phyloP scores from a whole-genome alignment of 2,113 vertebrate species.

The Proterorhinus semilunaris region DNA sequence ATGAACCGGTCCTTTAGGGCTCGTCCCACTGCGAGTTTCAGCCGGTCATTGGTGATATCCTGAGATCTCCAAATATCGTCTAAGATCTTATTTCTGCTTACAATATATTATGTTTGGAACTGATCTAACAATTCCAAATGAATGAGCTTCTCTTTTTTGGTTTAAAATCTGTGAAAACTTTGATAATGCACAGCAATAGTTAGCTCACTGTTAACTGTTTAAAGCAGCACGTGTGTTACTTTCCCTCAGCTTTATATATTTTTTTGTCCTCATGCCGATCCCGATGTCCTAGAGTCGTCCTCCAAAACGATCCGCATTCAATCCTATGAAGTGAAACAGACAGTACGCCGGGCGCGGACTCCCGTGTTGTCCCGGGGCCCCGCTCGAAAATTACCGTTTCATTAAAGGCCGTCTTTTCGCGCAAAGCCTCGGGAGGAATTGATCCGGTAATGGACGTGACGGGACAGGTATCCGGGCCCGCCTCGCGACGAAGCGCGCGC shows the following conservation, averaged over 20 bases:
- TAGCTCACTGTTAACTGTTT: too few relatives aligned
- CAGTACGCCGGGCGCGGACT: slow-evolving; percentile 19
- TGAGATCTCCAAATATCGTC: too few relatives aligned
- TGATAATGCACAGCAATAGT: too few relatives aligned
- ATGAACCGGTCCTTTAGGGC: too few relatives aligned
- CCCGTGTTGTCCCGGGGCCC: slow-evolving; percentile 27
- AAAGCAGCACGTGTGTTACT: neutral
- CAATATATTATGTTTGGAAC: too few relatives aligned
- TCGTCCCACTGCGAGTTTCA: too few relatives aligned
- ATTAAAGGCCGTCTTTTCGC: slow-evolving; percentile 51
- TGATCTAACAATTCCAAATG: too few relatives aligned
- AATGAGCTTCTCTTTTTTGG: too few relatives aligned
- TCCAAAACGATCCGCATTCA: neutral
- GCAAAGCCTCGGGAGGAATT: slow-evolving; percentile 50
- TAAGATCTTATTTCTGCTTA: too few relatives aligned
- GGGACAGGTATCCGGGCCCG: slow-evolving; percentile 52
- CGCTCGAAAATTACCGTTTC: slow-evolving; percentile 46
- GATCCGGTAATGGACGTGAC: slow-evolving; percentile 52
- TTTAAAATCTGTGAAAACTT: too few relatives aligned
- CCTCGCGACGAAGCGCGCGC: slow-evolving; percentile 68
- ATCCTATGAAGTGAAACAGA: too few relatives aligned
- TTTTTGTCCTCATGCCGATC: neutral
- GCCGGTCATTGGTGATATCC: too few relatives aligned
- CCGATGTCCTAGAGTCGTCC: neutral
- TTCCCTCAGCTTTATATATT: neutral